A percentile compares a stretch with the other conserved stretches of the same genome.
Conservation (phyloP, 92 coral and sea anemone species). For the Epizoanthus stellaris region DNA sequence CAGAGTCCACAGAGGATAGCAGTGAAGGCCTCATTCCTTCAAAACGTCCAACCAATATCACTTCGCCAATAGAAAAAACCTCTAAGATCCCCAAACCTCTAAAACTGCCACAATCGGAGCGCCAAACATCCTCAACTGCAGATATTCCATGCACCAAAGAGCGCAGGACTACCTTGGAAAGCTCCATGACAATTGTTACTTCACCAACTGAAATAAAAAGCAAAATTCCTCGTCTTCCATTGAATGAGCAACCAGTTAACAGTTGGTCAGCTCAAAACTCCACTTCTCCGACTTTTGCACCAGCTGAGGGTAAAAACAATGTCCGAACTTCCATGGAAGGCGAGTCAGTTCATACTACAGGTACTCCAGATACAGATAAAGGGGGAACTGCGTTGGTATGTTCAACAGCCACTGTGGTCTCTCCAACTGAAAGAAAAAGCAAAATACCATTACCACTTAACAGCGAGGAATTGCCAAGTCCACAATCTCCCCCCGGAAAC, state of each 20-base stretch:
- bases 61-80: neutral
- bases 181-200: neutral
- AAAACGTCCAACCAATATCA: neutral
- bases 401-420: neutral
- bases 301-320: neutral
- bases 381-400: neutral
- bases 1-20: no score
- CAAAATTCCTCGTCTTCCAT: neutral
- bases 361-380: neutral
- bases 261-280: neutral
- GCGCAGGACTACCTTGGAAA: neutral
- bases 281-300: neutral
- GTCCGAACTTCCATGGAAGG: neutral
- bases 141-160: neutral
- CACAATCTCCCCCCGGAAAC: neutral
- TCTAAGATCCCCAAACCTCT: conserved; percentile 15
- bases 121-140: neutral
- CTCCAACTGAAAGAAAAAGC: conserved; percentile 11
- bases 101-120: neutral
- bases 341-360: neutral
- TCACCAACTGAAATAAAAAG: neutral
- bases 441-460: conserved; percentile 7
- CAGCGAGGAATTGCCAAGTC: neutral
- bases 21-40: neutral
- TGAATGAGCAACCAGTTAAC: neutral